These are phyloP conservation scores for Eclectus roratus DNA, from an alignment of 2,113 vertebrate genomes.

Conservation along the genomic window DNA sequence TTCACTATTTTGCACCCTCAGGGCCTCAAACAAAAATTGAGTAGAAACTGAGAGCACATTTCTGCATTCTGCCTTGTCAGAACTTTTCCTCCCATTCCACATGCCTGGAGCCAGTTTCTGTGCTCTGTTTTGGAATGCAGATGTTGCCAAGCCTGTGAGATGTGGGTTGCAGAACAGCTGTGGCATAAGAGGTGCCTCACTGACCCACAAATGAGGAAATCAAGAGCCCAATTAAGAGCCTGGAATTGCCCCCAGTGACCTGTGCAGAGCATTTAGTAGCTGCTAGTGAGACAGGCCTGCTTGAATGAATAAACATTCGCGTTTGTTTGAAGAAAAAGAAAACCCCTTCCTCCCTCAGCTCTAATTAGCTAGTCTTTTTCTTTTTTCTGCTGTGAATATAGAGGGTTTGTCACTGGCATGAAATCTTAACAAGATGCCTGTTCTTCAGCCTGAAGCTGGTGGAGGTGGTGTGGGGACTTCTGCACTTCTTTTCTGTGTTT, in stretches of 20 bases:
- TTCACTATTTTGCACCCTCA: neutral
- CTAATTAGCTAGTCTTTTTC: conserved; percentile 2
- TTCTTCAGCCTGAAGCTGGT: neutral
- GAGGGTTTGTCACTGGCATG: neutral
- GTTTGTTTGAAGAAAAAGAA: neutral
- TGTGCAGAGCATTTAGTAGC: neutral
- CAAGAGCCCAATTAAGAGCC: conserved; percentile 33
- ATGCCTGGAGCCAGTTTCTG: neutral
- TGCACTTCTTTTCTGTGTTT: neutral
- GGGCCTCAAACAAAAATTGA: conserved; percentile 4
- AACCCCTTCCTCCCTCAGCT: neutral
- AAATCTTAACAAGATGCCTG: neutral
- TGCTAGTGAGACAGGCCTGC: neutral
- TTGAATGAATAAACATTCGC: conserved; percentile 30
- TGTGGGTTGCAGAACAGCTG: neutral
- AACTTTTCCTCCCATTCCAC: neutral
- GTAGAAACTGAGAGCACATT: neutral
- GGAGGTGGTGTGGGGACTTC: neutral
- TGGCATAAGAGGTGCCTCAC: conserved; percentile 2
- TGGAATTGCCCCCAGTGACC: conserved; percentile 36
- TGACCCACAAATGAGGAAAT: conserved; percentile 40
- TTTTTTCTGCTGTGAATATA: neutral
- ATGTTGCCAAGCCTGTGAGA: neutral
- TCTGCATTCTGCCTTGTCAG: neutral
- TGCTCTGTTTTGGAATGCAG: neutral